Evolutionary conservation across 2,797 vertebrate genomes (phyloP).

Genomic region (Rhinatrema bivittatum): DNA sequence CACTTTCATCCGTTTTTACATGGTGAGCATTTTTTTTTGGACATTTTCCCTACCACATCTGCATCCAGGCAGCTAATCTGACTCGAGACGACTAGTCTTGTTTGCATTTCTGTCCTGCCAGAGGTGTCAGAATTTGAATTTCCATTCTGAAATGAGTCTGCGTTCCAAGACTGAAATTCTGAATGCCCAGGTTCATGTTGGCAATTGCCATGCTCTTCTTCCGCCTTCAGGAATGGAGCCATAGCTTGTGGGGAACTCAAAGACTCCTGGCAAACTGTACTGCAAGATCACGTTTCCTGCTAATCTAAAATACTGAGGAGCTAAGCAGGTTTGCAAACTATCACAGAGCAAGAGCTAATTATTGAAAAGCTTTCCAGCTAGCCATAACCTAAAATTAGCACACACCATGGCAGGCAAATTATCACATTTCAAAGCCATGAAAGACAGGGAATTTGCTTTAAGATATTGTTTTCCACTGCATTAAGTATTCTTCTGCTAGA

Average conservation of each 20-base stretch:
- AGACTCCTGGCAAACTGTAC: not conserved
- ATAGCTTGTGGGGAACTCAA: constrained; percentile 8
- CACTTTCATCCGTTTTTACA: no score
- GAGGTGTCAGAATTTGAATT: constrained; percentile 14
- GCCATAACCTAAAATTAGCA: no score
- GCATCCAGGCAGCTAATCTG: constrained; percentile 7
- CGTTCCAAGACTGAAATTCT: not conserved
- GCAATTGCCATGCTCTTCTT: constrained; percentile 1
- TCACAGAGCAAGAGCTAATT: constrained; percentile 3
- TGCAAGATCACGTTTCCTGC: constrained; percentile 2
- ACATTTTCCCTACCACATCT: constrained; percentile 1
- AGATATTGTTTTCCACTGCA: not conserved
- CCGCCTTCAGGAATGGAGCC: constrained; percentile 1
- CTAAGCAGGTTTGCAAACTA: not conserved
- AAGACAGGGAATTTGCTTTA: not conserved
- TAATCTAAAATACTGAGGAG: constrained; percentile 10
- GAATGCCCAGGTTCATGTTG: not conserved
- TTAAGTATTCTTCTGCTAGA: no score
- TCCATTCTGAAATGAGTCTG: constrained; percentile 4
- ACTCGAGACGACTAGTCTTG: not conserved
- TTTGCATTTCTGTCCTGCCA: constrained; percentile 7
- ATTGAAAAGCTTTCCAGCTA: not conserved
- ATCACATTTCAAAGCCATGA: constrained; percentile 4
- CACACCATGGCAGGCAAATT: not conserved
- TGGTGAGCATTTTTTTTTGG: no score